Conservation (phyloP, 2,113 vertebrate genomes). For the Oncorhynchus keta region DNA sequence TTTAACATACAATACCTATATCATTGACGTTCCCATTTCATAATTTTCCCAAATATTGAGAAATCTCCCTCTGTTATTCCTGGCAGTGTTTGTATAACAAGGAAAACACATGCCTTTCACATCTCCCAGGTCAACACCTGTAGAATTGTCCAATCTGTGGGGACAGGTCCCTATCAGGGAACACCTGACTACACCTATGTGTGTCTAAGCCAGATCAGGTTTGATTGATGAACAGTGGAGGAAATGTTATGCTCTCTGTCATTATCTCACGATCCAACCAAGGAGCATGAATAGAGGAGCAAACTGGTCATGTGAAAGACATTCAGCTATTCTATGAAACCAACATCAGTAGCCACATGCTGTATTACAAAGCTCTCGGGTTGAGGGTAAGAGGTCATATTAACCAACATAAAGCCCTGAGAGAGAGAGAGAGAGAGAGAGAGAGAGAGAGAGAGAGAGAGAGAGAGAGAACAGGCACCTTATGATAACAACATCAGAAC, state of each 20-base stretch:
- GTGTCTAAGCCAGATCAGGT: conserved; percentile 9
- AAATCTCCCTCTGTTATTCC: background rate
- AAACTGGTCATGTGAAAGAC: too few relatives aligned
- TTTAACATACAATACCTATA: background rate
- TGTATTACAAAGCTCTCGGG: too few relatives aligned
- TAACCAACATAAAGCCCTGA: too few relatives aligned
- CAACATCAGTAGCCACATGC: too few relatives aligned
- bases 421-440: too few relatives aligned
- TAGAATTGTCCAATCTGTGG: conserved; percentile 4
- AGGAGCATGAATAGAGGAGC: background rate
- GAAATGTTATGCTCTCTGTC: background rate
- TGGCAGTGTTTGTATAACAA: background rate
- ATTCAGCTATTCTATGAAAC: too few relatives aligned
- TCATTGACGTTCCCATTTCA: background rate
- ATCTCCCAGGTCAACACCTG: conserved; percentile 24
- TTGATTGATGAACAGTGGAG: conserved; percentile 14
- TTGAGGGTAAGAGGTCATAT: too few relatives aligned
- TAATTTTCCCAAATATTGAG: conserved; percentile 1
- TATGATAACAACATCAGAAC: too few relatives aligned
- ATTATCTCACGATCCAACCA: background rate
- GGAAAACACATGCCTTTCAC: conserved; percentile 5
- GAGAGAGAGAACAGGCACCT: too few relatives aligned
- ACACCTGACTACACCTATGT: conserved; percentile 23
- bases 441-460: too few relatives aligned
- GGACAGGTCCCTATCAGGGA: conserved; percentile 19